Evolutionary conservation across 2,113 vertebrate genomes (phyloP), one percentile per base, ranked within the genome.

Genomic region (Haemorhous mexicanus): DNA sequence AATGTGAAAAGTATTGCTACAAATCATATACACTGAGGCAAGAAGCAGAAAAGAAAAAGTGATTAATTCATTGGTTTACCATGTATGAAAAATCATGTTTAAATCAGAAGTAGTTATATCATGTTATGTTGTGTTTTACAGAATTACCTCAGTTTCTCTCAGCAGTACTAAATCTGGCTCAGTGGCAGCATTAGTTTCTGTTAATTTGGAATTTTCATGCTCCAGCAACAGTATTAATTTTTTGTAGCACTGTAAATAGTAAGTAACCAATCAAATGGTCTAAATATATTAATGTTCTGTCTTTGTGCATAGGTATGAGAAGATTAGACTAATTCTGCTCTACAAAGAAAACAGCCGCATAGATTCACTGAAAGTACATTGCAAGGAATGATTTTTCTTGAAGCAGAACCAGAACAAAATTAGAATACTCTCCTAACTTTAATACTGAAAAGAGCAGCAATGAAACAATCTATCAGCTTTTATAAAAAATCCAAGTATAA

Each of bases 181-280:
- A 95, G 91, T 94, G 87, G 41, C 66, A 92, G 86, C 67, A 94
- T 90, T 97, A 91, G 46, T 97, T 97, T 96, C 92, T 97, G 82
- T 95, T 98, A 97, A 98, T 98, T 98, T 97, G 89, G 89, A 97
- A 97, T 96, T 96, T 96, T 97, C 96, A 97, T 97, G 97, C 95
- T 97, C 79, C 93, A 96, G 62, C 76, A 90, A 84, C 69, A 94
- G 47, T 95, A 97, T 96, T 98, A 98, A 97, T 97, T 93, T 96
- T 97, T 97, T 96, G 96, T 98, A 92, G 84, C 84, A 93, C 72
- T 96, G 95, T 95, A 98, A 97, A 97, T 96, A 96, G 89, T 96
- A 97, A 97, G 89, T 83, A 96, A 97, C 97, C 96, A 97, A 98
- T 97, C 95, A 96, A 97, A 96, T 87, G 64, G 46, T 94, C 90